Percentiles rank a stretch among this genome's conserved stretches.
Evolutionary conservation across 2,113 vertebrate genomes (phyloP).

Genomic region (Eidolon helvum): DNA sequence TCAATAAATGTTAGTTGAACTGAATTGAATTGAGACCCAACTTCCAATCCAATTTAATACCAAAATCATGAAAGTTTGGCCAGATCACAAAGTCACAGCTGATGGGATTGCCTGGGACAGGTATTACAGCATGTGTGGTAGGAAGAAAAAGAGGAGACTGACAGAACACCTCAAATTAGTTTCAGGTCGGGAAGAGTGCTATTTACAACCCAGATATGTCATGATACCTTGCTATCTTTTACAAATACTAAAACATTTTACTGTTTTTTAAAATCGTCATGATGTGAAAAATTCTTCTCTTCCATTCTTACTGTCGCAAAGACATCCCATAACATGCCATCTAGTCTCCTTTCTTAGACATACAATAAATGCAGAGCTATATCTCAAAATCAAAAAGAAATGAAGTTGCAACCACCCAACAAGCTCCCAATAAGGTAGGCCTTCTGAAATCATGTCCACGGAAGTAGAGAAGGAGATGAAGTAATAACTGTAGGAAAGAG

Average conservation of each 20-base stretch:
- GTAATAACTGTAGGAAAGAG: neutral
- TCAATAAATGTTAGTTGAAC: conserved; percentile 71
- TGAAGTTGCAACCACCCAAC: conserved; percentile 35
- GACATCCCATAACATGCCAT: neutral
- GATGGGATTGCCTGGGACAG: conserved; percentile 61
- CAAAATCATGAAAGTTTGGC: conserved; percentile 65
- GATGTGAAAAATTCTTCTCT: conserved; percentile 66
- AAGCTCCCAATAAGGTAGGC: conserved; percentile 11
- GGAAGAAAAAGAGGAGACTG: conserved; percentile 5
- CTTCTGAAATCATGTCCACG: conserved; percentile 29
- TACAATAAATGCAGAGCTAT: neutral
- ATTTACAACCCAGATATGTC: conserved; percentile 69
- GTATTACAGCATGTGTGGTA: neutral
- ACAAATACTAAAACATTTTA: conserved; percentile 67
- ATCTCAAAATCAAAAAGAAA: conserved; percentile 33
- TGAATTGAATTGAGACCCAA: conserved; percentile 67
- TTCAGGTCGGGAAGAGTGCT: conserved; percentile 51
- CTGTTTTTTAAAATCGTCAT: conserved; percentile 66
- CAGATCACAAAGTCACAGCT: conserved; percentile 66
- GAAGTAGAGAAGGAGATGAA: neutral
- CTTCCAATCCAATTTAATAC: conserved; percentile 75
- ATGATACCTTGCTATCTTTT: conserved; percentile 72
- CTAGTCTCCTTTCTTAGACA: conserved; percentile 6
- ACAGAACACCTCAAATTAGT: conserved; percentile 54
- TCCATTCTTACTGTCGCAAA: conserved; percentile 24